phyloP scores from a whole-genome alignment of 2,113 vertebrate species.

The Tragulus kanchil region DNA sequence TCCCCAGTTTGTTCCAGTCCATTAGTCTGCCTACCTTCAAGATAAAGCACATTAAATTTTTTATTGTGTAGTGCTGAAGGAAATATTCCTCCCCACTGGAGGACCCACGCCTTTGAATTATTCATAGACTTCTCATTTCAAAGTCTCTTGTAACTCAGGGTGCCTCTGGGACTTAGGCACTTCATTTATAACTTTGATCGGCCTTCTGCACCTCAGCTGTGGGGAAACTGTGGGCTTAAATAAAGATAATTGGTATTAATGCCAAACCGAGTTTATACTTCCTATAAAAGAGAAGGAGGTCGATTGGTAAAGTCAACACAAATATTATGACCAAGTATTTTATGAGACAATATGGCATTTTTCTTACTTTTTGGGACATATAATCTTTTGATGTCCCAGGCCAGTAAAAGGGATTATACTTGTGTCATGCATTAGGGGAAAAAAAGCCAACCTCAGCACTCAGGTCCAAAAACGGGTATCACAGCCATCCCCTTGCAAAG shows the following conservation, averaged over 20 bases:
- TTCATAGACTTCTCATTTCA: neutral
- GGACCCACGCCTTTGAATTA: constrained; percentile 26
- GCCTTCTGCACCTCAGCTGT: neutral
- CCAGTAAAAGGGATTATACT: neutral
- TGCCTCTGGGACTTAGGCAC: neutral
- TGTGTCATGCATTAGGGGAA: neutral
- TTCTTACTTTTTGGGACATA: neutral
- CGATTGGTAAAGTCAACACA: too few species aligned
- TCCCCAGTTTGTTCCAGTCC: neutral
- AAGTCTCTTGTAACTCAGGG: neutral
- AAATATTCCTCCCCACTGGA: neutral
- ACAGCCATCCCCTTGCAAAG: neutral
- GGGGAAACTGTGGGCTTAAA: neutral
- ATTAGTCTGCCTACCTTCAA: neutral
- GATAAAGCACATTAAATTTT: neutral
- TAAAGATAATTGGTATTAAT: neutral
- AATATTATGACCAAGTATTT: too few species aligned
- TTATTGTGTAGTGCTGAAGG: neutral
- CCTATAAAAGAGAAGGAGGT: neutral
- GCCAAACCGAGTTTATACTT: constrained; percentile 8
- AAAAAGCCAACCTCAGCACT: neutral
- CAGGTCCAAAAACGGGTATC: neutral
- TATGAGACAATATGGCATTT: too few species aligned
- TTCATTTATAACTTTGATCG: neutral
- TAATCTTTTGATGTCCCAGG: neutral